Conservation (phyloP, 2,113 vertebrate genomes). For the Otus sunia region DNA sequence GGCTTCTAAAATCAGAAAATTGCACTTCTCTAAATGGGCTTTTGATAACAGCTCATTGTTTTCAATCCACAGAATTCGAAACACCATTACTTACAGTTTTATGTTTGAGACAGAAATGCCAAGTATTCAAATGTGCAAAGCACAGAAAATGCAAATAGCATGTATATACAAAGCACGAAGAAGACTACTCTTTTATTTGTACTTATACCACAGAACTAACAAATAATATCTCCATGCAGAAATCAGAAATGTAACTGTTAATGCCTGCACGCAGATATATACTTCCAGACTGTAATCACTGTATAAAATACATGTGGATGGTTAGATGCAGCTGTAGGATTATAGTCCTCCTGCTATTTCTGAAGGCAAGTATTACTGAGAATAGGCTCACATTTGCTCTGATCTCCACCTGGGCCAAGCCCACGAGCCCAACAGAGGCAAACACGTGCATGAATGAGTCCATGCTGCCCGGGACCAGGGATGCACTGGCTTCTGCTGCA, state of each 20-base stretch:
- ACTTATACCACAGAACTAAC: background rate
- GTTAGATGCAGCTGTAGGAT: background rate
- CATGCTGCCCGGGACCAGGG: background rate
- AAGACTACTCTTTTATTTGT: background rate
- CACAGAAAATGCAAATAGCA: slow-evolving; percentile 1
- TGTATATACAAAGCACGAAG: background rate
- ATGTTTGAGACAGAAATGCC: slow-evolving; percentile 14
- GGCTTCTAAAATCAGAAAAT: slow-evolving; percentile 57
- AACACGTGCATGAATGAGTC: background rate
- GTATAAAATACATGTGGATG: background rate
- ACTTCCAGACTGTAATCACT: background rate
- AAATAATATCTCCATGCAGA: background rate
- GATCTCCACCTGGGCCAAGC: background rate
- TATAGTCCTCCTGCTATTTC: background rate
- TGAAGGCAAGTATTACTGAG: background rate
- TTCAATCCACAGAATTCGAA: slow-evolving; percentile 40
- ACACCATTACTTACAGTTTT: slow-evolving; percentile 28
- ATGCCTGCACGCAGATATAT: background rate
- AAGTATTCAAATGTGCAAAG: slow-evolving; percentile 12
- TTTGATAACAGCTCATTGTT: slow-evolving; percentile 49
- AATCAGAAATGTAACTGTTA: background rate
- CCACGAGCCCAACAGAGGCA: background rate
- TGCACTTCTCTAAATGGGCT: slow-evolving; percentile 25
- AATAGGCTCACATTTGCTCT: background rate
- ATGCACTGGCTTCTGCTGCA: background rate